Conservation (phyloP, 1,140 invertebrate species). For the Eumaeus atala region DNA sequence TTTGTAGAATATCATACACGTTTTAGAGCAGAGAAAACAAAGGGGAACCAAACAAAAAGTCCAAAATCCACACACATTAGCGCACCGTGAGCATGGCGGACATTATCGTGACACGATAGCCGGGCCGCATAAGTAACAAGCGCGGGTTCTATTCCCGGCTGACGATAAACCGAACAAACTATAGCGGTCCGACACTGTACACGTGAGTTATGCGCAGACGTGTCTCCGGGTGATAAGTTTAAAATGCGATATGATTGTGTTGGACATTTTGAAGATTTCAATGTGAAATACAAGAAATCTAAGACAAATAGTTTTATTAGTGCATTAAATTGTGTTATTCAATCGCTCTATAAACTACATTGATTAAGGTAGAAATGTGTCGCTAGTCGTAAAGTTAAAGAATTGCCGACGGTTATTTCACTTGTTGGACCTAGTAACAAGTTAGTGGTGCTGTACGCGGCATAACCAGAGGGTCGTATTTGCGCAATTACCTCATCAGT, state of each 20-base stretch:
- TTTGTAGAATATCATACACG: background rate
- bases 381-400: too few relatives aligned
- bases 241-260: constrained; percentile 27
- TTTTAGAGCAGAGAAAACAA: constrained; percentile 13
- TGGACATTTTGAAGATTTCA: constrained; percentile 21
- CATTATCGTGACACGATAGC: constrained; percentile 47
- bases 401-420: too few relatives aligned
- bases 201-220: constrained; percentile 35
- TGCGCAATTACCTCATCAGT: too few relatives aligned
- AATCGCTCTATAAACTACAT: background rate
- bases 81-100: constrained; percentile 30
- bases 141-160: constrained; percentile 33
- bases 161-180: constrained; percentile 36
- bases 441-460: too few relatives aligned
- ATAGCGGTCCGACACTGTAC: constrained; percentile 47
- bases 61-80: constrained; percentile 35
- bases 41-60: constrained; percentile 37
- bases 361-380: background rate
- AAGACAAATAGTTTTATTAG: constrained; percentile 9
- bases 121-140: constrained; percentile 39
- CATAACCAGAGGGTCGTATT: too few relatives aligned
- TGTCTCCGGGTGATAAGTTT: constrained; percentile 23
- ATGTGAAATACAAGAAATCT: constrained; percentile 7
- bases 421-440: too few relatives aligned
- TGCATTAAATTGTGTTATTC: constrained; percentile 1